Evolutionary conservation across 2,888 invertebrate genomes (phyloP).

Genomic region (Acanthosoma haemorrhoidale): DNA sequence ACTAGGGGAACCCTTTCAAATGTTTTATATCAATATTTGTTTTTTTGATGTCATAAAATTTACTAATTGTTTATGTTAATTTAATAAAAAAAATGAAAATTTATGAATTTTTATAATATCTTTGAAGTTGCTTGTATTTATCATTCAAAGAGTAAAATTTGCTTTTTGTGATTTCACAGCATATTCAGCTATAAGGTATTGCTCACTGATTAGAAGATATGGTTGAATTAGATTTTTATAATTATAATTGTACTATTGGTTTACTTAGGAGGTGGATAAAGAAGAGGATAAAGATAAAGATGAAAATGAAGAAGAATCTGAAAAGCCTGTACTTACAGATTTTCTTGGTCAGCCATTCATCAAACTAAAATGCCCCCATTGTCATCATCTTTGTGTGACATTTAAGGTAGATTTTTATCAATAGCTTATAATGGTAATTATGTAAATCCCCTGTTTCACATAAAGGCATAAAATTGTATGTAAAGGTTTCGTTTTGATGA

Average conservation of each 20-base stretch:
- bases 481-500: no score
- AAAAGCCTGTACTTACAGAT: slow-evolving; percentile 15
- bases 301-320: slow-evolving; percentile 21
- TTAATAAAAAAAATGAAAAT: no score
- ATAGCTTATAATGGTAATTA: no score
- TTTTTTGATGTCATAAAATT: no score
- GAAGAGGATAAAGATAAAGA: slow-evolving; percentile 26
- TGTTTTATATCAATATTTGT: no score
- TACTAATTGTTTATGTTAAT: no score
- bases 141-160: not conserved
- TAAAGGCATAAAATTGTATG: no score
- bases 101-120: no score
- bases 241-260: not conserved
- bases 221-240: not conserved
- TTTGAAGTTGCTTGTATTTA: no score
- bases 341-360: slow-evolving; percentile 46
- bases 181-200: not conserved
- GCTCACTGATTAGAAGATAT: not conserved
- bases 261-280: slow-evolving; percentile 13
- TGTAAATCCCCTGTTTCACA: no score
- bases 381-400: slow-evolving; percentile 65
- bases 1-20: no score
- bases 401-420: no score
- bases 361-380: slow-evolving; percentile 71
- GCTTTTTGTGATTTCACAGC: not conserved